Evolutionary conservation across 2,888 invertebrate genomes (phyloP).

Genomic region (Syrphus vitripennis): DNA sequence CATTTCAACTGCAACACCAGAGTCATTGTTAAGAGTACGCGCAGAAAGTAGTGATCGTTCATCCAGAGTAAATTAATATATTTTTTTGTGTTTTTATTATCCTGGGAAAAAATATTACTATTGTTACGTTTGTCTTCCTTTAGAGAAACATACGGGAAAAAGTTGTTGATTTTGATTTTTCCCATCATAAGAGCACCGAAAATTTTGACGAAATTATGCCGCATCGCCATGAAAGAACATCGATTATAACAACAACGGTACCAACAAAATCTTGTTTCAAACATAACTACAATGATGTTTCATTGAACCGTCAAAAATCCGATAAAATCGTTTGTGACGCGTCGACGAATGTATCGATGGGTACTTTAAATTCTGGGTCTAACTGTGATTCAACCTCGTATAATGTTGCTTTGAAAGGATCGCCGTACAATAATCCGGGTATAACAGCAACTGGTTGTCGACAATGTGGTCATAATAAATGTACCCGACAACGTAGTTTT

Average conservation of each 20-base stretch:
- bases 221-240: constrained; percentile 48
- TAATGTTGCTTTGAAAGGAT: constrained; percentile 23
- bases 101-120: not conserved
- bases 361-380: constrained; percentile 16
- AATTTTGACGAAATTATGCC: constrained; percentile 73
- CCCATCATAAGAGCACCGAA: constrained; percentile 81
- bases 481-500: constrained; percentile 78
- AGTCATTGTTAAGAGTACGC: constrained; percentile 73
- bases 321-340: constrained; percentile 72
- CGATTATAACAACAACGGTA: constrained; percentile 64
- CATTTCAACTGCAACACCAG: constrained; percentile 58
- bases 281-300: constrained; percentile 75
- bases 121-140: not conserved
- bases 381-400: constrained; percentile 42
- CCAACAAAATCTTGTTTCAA: constrained; percentile 80
- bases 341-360: constrained; percentile 69
- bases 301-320: constrained; percentile 71
- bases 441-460: constrained; percentile 74
- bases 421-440: constrained; percentile 25
- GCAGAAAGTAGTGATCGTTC: constrained; percentile 79
- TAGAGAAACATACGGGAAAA: constrained; percentile 78
- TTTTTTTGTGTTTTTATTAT: not conserved
- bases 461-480: constrained; percentile 79
- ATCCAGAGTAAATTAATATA: constrained; percentile 66
- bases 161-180: constrained; percentile 81